phyloP scores from a whole-genome alignment of 1,140 invertebrate genomes.

The Philotrypesis tridentata region DNA sequence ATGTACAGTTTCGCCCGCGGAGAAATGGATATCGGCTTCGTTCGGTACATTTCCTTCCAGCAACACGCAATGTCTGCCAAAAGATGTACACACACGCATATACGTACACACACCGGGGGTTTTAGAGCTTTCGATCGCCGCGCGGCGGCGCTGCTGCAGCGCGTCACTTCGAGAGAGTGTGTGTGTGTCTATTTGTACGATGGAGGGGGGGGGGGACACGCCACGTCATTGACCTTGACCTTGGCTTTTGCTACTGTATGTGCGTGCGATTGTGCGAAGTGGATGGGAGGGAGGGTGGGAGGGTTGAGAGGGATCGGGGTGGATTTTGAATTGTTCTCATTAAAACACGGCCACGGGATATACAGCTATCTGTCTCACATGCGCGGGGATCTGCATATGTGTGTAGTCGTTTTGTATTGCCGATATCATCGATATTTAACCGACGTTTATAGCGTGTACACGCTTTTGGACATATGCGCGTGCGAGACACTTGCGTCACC shows the following conservation, averaged over 20 bases:
- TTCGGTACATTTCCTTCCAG: conserved; percentile 4
- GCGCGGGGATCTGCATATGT: background rate
- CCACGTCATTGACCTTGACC: background rate
- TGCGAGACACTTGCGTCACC: background rate
- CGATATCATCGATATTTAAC: background rate
- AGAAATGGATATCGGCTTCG: background rate
- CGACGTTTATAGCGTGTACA: background rate
- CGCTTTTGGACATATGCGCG: too few relatives aligned
- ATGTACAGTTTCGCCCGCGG: too few relatives aligned
- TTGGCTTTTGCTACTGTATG: background rate
- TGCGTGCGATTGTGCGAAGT: too few relatives aligned
- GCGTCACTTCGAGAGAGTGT: background rate
- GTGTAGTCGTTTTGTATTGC: too few relatives aligned
- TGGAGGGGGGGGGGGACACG: too few relatives aligned
- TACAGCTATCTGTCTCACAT: background rate
- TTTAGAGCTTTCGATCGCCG: conserved; percentile 11
- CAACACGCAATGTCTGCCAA: too few relatives aligned
- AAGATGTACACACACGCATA: background rate
- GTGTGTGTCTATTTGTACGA: background rate
- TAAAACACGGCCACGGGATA: too few relatives aligned
- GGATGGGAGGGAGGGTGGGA: too few relatives aligned
- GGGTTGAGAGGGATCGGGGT: too few relatives aligned
- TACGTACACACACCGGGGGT: background rate
- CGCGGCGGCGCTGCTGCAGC: background rate
- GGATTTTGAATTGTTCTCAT: conserved; percentile 2